These are phyloP conservation scores for Petrolisthes manimaculis DNA, from an alignment of 2,888 invertebrate species.

Conservation along the genomic window DNA sequence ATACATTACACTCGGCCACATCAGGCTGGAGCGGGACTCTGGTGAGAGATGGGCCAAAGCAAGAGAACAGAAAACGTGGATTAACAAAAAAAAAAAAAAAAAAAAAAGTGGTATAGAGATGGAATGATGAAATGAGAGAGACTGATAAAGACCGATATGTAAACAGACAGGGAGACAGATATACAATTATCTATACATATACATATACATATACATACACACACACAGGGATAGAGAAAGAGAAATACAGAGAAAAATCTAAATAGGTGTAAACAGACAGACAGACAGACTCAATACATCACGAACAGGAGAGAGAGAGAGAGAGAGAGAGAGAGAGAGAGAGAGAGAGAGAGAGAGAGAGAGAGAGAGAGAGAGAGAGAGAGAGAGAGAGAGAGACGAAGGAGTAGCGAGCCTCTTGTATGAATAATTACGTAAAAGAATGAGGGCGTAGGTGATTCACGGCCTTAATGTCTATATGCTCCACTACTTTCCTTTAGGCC, in stretches of 20 bases:
- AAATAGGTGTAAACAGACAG: neutral
- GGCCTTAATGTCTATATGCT: constrained; percentile 47
- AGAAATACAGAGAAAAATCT: neutral
- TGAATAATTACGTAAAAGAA: constrained; percentile 43
- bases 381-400: neutral
- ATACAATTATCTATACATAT: neutral
- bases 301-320: too few species aligned
- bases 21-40: neutral
- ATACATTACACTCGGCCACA: neutral
- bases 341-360: neutral
- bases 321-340: neutral
- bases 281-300: neutral
- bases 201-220: neutral
- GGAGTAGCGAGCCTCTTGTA: constrained; percentile 24
- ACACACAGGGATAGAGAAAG: neutral
- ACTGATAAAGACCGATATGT: neutral
- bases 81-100: neutral
- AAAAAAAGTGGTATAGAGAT: neutral
- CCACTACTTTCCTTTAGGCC: constrained; percentile 37
- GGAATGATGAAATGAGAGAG: neutral
- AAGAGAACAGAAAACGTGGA: too few species aligned
- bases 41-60: too few species aligned
- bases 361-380: neutral
- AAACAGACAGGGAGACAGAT: neutral
- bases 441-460: constrained; percentile 32